Conservation (phyloP, 1,140 invertebrate species). For the Bombus soroeensis region DNA sequence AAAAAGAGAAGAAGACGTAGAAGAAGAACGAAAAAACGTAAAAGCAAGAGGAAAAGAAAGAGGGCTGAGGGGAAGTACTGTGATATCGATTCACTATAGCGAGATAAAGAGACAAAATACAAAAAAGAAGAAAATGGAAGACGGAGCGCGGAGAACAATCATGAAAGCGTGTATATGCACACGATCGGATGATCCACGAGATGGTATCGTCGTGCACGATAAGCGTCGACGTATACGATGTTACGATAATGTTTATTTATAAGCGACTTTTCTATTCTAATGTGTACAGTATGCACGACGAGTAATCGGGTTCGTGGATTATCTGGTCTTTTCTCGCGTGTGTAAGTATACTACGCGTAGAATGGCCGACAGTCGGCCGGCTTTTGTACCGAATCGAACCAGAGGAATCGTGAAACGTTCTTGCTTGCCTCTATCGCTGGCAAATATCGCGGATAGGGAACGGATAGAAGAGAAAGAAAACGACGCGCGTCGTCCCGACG, state of each 20-base stretch:
- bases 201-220: conserved; percentile 12
- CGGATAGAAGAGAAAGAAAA: not conserved
- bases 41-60: not conserved
- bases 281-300: conserved; percentile 37
- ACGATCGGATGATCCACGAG: conserved; percentile 32
- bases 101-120: conserved; percentile 10
- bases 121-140: not conserved
- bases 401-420: not conserved
- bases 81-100: conserved; percentile 37
- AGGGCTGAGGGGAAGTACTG: not conserved
- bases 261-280: conserved; percentile 53
- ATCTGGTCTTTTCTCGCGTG: conserved; percentile 12
- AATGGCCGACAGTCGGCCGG: not conserved
- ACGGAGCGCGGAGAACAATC: conserved; percentile 1
- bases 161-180: conserved; percentile 1
- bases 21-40: not conserved
- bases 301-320: conserved; percentile 31
- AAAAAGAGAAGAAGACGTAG: not conserved
- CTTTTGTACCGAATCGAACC: conserved; percentile 6
- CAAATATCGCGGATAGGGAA: conserved; percentile 5
- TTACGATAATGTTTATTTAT: conserved; percentile 51
- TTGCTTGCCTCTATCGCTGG: conserved; percentile 1
- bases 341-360: not conserved
- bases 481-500: conserved; percentile 5
- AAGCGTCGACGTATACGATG: conserved; percentile 46